Base-by-base conservation (phyloP, 2,888 invertebrate species). In the Chaitophorus viminalis region DNA sequence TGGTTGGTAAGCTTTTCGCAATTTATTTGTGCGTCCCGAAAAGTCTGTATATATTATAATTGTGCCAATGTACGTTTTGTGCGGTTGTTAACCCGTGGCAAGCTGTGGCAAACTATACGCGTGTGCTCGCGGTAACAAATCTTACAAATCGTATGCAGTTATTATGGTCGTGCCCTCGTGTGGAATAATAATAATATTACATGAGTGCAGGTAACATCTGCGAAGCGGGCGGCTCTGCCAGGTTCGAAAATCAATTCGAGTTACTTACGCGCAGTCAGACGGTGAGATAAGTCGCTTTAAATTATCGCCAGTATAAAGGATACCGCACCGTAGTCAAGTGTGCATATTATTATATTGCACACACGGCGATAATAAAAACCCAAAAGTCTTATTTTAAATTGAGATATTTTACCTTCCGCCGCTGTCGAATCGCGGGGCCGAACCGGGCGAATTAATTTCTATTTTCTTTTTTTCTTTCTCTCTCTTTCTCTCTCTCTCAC, bases 221-320 rank as follows among this genome's bases (percentile, higher is more conserved):
- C 68, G n/a, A 52, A 29, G 76, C 29, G 29, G 52, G 31, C 65
- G 81, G 39, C 81, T n/a, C n/a, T n/a, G 39, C 65, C 46, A 31
- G 31, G 70, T 54, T 6, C 54, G 33, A 52, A 72, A 82, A 82
- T 82, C 82, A 72, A 82, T 82, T 82, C 36, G 72, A 33, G 54
- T 74, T 74, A 54, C 54, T 82, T 54, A n/a, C 82, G 82, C 52
- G 33, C 82, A 31, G 33, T 54, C 33, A 68, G 72, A 82, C 33
- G 33, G 33, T 46, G 82, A 33, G 33, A 72, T 54, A 54, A 82
- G 82, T 82, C 52, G 29, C 52, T 72, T 82, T 54, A 33, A 74
- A 82, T 82, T 72, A 72, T 82, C 72, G 72, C 52, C 54, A 33
- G 82, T 54, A 74, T 70, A 70, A 33, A 82, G 82, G 46, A 82